These are phyloP conservation scores for Acrobasis consociella DNA, from an alignment of 2,888 invertebrate species.

Conservation along the genomic window DNA sequence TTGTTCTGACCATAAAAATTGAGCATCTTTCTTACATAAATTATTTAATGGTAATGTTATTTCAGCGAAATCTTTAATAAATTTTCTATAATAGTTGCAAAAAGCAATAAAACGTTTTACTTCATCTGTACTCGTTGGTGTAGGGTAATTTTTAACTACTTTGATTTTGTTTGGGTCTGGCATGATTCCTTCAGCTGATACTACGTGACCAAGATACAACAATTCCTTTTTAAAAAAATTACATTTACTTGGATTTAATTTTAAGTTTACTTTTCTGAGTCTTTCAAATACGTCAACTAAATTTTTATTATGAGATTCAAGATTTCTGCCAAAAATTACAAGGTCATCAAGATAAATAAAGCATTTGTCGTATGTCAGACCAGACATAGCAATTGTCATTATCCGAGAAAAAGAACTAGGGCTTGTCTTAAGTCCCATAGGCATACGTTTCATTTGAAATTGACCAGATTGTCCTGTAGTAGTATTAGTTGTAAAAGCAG, in stretches of 20 bases:
- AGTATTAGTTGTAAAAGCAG: slow-evolving; percentile 1
- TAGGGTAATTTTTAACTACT: slow-evolving; percentile 27
- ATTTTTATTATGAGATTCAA: slow-evolving; percentile 28
- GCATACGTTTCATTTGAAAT: slow-evolving; percentile 22
- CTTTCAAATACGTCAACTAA: slow-evolving; percentile 28
- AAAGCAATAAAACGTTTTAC: slow-evolving; percentile 27
- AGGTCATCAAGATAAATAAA: slow-evolving; percentile 28
- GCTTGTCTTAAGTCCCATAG: slow-evolving; percentile 30
- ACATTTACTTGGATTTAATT: slow-evolving; percentile 24
- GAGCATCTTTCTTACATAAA: slow-evolving; percentile 28
- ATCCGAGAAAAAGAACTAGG: slow-evolving; percentile 25
- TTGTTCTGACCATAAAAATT: slow-evolving; percentile 30
- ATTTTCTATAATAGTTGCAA: slow-evolving; percentile 30
- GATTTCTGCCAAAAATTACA: slow-evolving; percentile 23
- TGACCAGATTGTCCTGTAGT: slow-evolving; percentile 11
- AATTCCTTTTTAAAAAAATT: slow-evolving; percentile 27
- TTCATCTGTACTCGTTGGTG: slow-evolving; percentile 20
- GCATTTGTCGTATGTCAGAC: slow-evolving; percentile 27
- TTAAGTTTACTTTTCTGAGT: slow-evolving; percentile 10
- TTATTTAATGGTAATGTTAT: slow-evolving; percentile 31
- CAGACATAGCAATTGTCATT: slow-evolving; percentile 29
- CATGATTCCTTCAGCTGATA: slow-evolving; percentile 24
- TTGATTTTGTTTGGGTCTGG: background rate
- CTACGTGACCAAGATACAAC: slow-evolving; percentile 27
- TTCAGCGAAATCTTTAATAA: slow-evolving; percentile 26